Base-by-base conservation (phyloP, 2,888 invertebrate species). In the Pseudococcus longispinus region DNA sequence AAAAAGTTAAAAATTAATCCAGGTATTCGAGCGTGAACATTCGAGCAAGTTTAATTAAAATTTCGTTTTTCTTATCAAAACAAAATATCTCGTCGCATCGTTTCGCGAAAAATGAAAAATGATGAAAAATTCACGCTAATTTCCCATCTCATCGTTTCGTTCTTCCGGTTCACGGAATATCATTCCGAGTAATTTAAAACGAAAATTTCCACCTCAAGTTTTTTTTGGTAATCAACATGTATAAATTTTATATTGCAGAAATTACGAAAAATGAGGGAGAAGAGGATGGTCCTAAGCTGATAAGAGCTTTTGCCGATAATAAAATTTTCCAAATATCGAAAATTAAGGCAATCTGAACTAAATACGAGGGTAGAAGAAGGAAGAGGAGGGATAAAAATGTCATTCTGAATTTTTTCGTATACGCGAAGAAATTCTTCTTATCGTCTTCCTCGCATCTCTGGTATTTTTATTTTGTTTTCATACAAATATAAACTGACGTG, bases 1-100 rank as follows among this genome's bases (percentile, higher is more conserved):
- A 60, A 60, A 60, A 60, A 60, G 60, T 51, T 51, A 26, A 70
- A 70, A 70, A 29, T 70, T 15, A 70, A 70, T 5, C 29, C 8
- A 70, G 70, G 70, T 70, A 70, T 29, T 70, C 70, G 70, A 70
- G 29, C 29, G 70, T 32, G 15, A 70, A 70, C 70, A 18, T 70
- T 70, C 15, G 18, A 13, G 15, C 5, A 70, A 65, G 6, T 70
- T 70, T 70, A 70, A 70, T 70, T 70, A 29, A 70, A 70, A 70
- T 70, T 70, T 70, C 29, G 29, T 70, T 70, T 70, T 29, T 29
- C 29, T 70, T 18, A 18, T 32, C 70, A 32, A 70, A 70, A 70
- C 26, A 65, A 65, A 26, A 65, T 65, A 29, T 18, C 70, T 20
- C 26, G 26, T 26, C 65, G 65, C 1, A 26, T 37, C 37, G 55